Base-by-base conservation (phyloP, 53 echinoderm and acorn worm genomes). In the Temnopleurus reevesii region DNA sequence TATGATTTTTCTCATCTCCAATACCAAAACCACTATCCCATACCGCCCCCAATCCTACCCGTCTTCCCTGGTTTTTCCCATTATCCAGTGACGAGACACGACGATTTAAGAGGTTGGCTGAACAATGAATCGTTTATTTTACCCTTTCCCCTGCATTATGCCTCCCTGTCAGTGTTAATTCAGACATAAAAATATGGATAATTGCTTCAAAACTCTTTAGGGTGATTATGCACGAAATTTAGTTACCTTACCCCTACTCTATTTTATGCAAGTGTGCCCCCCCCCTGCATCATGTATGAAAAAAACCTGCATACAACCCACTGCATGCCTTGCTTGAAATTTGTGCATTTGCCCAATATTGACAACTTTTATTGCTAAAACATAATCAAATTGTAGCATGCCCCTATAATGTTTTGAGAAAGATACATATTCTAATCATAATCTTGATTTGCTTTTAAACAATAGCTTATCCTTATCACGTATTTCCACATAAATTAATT, bases 91-190 rank as follows among this genome's bases (percentile, higher is more conserved):
- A 81, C 60, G 45, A 56, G 90, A 38, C 45, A 90, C 61, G 81
- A 33, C 47, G 57, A 8, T n/a, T 45, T 43, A 6, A 56, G 81
- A 90, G 90, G 90, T 90, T 90, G 64, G 90, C 81, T 90, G 45
- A 35, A 33, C 23, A 65, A 34, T 65, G 65, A 55, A 84, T 38
- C 38, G 7, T 84, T n/a, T 55, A 84, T 58, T 36, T 84, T 56
- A 17, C n/a, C 55, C 55, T 49, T 28, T 28, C 36, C 55, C 35
- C 47, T 79, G 84, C 54, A 53, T 81, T 30, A 21, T 81, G 81
- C 49, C 27, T 5, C 80, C 46, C 24, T 51, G 17, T 19, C 8
- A 76, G 3, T 27, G 25, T 34, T 19, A 30, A 63, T 63, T 63
- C 34, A 63, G 63, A 63, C 63, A 15, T 33, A n/a, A n/a, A n/a